These are phyloP conservation scores for Samia ricini DNA, from an alignment of 1,140 invertebrate genomes.

Conservation along the genomic window DNA sequence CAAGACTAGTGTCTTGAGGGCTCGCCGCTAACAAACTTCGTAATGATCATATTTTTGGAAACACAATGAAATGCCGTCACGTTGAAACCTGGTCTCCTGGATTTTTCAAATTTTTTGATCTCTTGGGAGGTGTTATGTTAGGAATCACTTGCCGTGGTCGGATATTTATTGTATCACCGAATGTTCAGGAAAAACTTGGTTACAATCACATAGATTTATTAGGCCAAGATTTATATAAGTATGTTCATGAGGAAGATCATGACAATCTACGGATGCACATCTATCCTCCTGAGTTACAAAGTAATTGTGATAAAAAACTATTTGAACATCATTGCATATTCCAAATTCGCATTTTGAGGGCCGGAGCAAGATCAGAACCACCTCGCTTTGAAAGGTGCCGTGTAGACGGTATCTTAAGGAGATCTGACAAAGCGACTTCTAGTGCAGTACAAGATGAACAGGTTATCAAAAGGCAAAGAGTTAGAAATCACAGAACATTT, in stretches of 20 bases:
- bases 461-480: slow-evolving; percentile 74
- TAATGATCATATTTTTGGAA: slow-evolving; percentile 78
- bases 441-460: slow-evolving; percentile 72
- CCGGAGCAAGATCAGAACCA: slow-evolving; percentile 83
- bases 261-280: slow-evolving; percentile 86
- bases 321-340: slow-evolving; percentile 76
- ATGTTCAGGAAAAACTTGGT: slow-evolving; percentile 90
- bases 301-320: slow-evolving; percentile 47
- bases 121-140: slow-evolving; percentile 86
- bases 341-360: slow-evolving; percentile 80
- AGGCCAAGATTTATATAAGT: slow-evolving; percentile 90
- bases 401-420: slow-evolving; percentile 78
- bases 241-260: slow-evolving; percentile 89
- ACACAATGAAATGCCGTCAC: slow-evolving; percentile 68
- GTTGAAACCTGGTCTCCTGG: slow-evolving; percentile 65
- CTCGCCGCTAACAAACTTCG: slow-evolving; percentile 89
- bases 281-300: slow-evolving; percentile 76
- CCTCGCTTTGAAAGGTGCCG: slow-evolving; percentile 85
- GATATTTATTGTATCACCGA: slow-evolving; percentile 91
- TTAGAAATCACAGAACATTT: slow-evolving; percentile 72
- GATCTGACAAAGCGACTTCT: slow-evolving; percentile 75
- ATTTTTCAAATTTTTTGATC: slow-evolving; percentile 77
- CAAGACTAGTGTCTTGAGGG: slow-evolving; percentile 93
- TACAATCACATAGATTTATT: slow-evolving; percentile 92
- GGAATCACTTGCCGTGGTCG: slow-evolving; percentile 89